These are phyloP conservation scores for Heterodera filipjevi DNA, from an alignment of 2,888 invertebrate genomes.

Conservation along the genomic window DNA sequence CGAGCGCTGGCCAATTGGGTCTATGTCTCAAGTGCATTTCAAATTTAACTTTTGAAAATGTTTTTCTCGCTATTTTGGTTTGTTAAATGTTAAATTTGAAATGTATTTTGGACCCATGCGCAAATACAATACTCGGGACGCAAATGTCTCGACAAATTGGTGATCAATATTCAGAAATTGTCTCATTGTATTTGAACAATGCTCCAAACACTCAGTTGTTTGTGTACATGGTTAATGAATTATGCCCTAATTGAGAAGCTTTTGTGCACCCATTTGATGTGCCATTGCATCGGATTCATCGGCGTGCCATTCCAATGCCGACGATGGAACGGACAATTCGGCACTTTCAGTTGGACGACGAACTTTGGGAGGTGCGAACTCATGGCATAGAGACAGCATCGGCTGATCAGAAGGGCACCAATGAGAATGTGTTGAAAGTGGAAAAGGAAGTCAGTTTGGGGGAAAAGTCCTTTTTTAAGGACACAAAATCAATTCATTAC, in stretches of 20 bases:
- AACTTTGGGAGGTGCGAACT: constrained; percentile 13
- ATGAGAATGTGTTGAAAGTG: background rate
- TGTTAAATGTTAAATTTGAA: too few species aligned
- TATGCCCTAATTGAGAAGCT: background rate
- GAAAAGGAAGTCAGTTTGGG: background rate
- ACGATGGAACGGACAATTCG: constrained; percentile 8
- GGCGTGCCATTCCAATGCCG: constrained; percentile 7
- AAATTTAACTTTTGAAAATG: too few species aligned
- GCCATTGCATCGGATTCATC: background rate
- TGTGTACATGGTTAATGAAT: too few species aligned
- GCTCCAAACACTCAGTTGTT: too few species aligned
- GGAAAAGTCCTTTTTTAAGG: background rate
- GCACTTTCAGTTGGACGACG: constrained; percentile 19
- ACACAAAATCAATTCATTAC: background rate
- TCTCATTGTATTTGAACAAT: too few species aligned
- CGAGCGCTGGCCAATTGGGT: too few species aligned
- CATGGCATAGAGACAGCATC: background rate
- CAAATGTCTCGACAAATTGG: too few species aligned
- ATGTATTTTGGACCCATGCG: too few species aligned
- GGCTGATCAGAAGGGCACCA: background rate
- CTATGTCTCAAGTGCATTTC: too few species aligned
- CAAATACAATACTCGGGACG: too few species aligned
- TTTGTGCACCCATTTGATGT: background rate
- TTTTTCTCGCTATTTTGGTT: too few species aligned
- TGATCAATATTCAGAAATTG: too few species aligned